Base-by-base conservation (phyloP, 2,113 vertebrate genomes). In the Sebastes schlegelii region DNA sequence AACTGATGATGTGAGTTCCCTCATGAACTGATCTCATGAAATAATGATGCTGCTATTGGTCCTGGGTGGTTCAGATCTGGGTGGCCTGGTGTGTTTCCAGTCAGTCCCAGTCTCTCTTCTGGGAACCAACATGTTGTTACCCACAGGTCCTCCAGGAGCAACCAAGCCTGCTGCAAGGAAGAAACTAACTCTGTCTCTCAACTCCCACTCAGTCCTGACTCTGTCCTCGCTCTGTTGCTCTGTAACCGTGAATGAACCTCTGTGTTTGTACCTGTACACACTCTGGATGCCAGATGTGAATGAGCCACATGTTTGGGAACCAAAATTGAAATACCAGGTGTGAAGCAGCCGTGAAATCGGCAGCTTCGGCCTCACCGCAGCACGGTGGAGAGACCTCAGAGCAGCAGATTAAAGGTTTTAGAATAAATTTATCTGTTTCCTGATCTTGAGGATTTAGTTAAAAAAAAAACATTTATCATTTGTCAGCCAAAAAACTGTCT, bases 21-120 rank as follows among this genome's bases (percentile, higher is more conserved):
- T 7, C 77, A 3, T 72, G 69, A 88, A 54, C 45, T 4, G 0
- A 55, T 54, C 70, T 73, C 54, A 57, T 92, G 78, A 83, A 88
- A 74, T 78, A 80, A 63, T 80, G 73, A 84, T 64, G 63, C 63
- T 51, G 85, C 65, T 84, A 2, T 63, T 72, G 85, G 85, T 82
- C 71, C 84, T 87, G 90, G 89, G 88, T 88, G 91, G 92, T 79
- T 88, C 78, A 75, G 68, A 80, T 85, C 78, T 93, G 93, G 92
- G 93, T 92, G 92, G 93, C 80, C 89, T 17, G 17, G 21, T 51
- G 45, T 77, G 84, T 84, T 90, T 93, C 91, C 89, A 87, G 91
- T 88, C 85, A 93, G 81, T 48, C 68, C 78, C 74, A 49, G 82
- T 76, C 88, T 85, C 79, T 87, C 84, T 91, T 93, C 92, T 90